Conservation (phyloP, 2,113 vertebrate genomes). For the Callocephalon fimbriatum region DNA sequence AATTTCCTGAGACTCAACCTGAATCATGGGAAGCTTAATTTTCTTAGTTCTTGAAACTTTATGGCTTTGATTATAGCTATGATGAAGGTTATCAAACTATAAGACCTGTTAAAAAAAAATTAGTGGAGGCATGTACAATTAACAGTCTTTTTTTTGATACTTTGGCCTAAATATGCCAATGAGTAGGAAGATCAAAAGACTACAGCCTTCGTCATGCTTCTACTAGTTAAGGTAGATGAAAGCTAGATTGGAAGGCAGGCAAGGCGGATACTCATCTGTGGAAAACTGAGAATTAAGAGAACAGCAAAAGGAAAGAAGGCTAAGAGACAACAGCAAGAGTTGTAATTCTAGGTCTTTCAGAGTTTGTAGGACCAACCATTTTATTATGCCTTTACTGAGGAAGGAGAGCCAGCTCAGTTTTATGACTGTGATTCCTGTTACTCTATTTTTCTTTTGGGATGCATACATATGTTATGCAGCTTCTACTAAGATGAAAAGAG, state of each 20-base stretch:
- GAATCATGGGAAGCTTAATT: neutral
- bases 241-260: neutral
- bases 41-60: neutral
- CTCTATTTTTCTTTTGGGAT: neutral
- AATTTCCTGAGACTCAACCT: neutral
- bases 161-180: conserved; percentile 7
- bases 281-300: neutral
- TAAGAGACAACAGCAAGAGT: neutral
- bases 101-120: neutral
- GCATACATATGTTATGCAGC: neutral
- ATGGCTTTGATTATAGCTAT: neutral
- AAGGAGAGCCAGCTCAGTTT: neutral
- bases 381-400: neutral
- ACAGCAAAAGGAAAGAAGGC: neutral
- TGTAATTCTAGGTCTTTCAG: neutral
- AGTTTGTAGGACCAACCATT: neutral
- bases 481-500: neutral
- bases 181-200: conserved; percentile 17
- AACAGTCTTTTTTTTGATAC: neutral
- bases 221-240: neutral
- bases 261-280: neutral
- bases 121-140: neutral
- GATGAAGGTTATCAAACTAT: neutral
- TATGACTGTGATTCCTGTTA: neutral
- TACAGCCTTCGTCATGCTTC: neutral